Percentiles rank a stretch among this genome's conserved stretches.
These are phyloP conservation scores for Manis crassicaudata DNA, from an alignment of 2,797 vertebrate species.

Conservation along the genomic window DNA sequence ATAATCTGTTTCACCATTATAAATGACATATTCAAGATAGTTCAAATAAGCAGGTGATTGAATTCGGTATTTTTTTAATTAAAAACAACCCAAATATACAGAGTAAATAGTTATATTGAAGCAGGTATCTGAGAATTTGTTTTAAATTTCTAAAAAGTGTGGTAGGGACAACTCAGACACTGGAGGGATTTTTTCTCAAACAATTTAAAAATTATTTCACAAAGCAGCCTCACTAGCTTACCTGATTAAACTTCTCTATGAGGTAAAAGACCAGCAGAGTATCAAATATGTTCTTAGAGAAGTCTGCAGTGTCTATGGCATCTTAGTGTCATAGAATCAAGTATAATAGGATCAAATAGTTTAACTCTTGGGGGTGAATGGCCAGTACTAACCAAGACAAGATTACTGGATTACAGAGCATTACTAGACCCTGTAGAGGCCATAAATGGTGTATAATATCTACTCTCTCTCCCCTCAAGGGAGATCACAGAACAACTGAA, in stretches of 20 bases:
- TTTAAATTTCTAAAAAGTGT: conserved; percentile 44
- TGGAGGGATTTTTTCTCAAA: conserved; percentile 12
- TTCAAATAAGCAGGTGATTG: background rate
- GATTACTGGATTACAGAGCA: background rate
- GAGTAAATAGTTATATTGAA: background rate
- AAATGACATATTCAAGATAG: background rate
- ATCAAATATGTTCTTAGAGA: background rate
- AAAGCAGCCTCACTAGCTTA: background rate
- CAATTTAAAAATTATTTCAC: conserved; percentile 22
- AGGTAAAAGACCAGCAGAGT: background rate
- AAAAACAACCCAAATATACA: background rate
- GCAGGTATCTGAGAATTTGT: background rate
- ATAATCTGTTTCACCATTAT: background rate
- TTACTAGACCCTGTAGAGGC: background rate
- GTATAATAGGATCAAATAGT: background rate
- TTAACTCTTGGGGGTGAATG: background rate
- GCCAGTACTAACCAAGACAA: background rate
- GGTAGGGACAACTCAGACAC: background rate
- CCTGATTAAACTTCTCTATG: background rate
- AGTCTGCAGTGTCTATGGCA: background rate
- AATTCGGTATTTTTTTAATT: background rate
- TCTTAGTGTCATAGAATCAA: background rate
- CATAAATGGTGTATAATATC: background rate
- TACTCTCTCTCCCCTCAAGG: background rate
- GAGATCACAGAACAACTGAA: background rate